Evolutionary conservation across 2,888 invertebrate genomes (phyloP).

Genomic region (Automeris io): DNA sequence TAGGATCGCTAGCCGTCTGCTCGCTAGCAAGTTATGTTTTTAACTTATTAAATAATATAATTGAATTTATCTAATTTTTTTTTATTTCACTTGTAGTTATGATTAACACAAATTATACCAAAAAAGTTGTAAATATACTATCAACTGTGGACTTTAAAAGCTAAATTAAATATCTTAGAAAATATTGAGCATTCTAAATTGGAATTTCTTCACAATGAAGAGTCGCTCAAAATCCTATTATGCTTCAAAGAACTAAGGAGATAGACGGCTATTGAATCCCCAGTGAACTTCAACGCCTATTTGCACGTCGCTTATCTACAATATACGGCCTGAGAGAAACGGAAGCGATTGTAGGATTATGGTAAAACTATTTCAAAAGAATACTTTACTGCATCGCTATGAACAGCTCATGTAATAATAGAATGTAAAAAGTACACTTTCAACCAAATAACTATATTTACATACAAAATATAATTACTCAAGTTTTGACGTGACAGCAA

Average conservation of each 20-base stretch:
- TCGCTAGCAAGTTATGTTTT: slow-evolving; percentile 23
- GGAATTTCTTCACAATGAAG: slow-evolving; percentile 47
- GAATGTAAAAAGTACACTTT: background rate
- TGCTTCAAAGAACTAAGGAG: slow-evolving; percentile 60
- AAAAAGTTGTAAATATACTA: too few relatives aligned
- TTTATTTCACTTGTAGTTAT: too few relatives aligned
- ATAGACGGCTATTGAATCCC: slow-evolving; percentile 67
- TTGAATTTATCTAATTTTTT: too few relatives aligned
- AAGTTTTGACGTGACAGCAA: too few relatives aligned
- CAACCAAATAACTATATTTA: background rate
- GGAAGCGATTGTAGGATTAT: slow-evolving; percentile 26
- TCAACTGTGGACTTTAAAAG: too few relatives aligned
- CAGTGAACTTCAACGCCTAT: slow-evolving; percentile 71
- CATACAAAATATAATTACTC: background rate
- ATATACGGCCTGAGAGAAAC: slow-evolving; percentile 43
- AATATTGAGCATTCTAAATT: slow-evolving; percentile 38
- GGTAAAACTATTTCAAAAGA: slow-evolving; percentile 45
- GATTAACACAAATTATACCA: too few relatives aligned
- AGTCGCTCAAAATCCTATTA: slow-evolving; percentile 62
- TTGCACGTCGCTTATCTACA: slow-evolving; percentile 70
- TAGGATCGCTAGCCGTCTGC: slow-evolving; percentile 26
- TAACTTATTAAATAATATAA: too few relatives aligned
- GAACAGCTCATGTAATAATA: too few relatives aligned
- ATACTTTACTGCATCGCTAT: slow-evolving; percentile 46
- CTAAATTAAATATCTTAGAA: slow-evolving; percentile 20